phyloP scores from a whole-genome alignment of 2,113 vertebrate genomes.

The Pseudorasbora parva region DNA sequence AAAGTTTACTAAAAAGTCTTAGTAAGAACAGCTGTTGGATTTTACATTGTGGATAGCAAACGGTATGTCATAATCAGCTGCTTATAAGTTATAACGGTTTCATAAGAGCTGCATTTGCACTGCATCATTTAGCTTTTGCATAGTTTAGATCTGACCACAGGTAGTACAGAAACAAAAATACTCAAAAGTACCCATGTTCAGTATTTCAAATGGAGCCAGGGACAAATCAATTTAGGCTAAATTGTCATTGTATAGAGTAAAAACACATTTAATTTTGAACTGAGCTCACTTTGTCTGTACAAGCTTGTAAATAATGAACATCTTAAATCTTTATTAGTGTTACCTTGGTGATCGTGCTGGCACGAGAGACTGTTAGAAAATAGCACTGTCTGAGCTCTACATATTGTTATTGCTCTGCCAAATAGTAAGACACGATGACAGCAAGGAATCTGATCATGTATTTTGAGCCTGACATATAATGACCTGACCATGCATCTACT shows the following conservation, averaged over 20 bases:
- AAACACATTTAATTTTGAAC: constrained; percentile 23
- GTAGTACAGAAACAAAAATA: constrained; percentile 23
- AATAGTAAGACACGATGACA: constrained; percentile 41
- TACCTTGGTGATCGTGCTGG: constrained; percentile 20
- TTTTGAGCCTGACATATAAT: constrained; percentile 36
- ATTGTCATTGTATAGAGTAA: not conserved
- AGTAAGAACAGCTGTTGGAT: too few relatives aligned
- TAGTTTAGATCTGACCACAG: constrained; percentile 21
- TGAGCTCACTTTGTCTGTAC: not conserved
- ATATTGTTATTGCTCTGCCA: constrained; percentile 39
- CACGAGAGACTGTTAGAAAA: constrained; percentile 2
- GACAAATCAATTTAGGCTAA: not conserved
- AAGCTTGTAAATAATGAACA: constrained; percentile 6
- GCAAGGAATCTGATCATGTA: constrained; percentile 39
- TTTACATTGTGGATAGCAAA: constrained; percentile 9
- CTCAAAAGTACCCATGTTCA: not conserved
- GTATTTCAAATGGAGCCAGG: not conserved
- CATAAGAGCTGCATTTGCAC: constrained; percentile 5
- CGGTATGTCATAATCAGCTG: not conserved
- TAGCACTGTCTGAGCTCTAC: constrained; percentile 10
- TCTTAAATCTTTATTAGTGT: constrained; percentile 28
- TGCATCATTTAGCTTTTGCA: not conserved
- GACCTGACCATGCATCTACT: constrained; percentile 30
- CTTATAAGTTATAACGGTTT: constrained; percentile 1
- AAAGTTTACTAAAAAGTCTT: too few relatives aligned